phyloP scores from a whole-genome alignment of 2,888 invertebrate species.

The Acanthacorydalis orientalis region DNA sequence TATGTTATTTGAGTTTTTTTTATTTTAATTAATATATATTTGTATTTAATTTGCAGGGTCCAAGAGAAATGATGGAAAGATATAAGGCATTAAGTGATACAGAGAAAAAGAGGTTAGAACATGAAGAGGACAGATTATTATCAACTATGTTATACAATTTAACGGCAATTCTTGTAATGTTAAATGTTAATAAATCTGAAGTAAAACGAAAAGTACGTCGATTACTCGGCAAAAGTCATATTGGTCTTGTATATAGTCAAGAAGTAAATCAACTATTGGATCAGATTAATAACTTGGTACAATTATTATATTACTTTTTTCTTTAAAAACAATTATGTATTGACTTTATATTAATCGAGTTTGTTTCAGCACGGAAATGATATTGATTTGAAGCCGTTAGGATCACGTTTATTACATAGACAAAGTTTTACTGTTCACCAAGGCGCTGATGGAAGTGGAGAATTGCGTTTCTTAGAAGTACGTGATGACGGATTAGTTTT shows the following conservation, averaged over 20 bases:
- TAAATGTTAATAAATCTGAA: constrained; percentile 71
- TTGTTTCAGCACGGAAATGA: constrained; percentile 82
- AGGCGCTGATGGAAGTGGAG: constrained; percentile 82
- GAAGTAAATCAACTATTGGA: constrained; percentile 94
- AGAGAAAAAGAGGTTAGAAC: constrained; percentile 85
- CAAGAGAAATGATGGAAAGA: constrained; percentile 97
- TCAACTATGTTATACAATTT: constrained; percentile 94
- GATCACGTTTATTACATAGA: constrained; percentile 86
- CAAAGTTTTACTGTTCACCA: constrained; percentile 97
- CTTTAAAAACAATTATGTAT: background rate
- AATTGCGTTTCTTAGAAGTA: constrained; percentile 79
- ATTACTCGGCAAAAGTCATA: constrained; percentile 93
- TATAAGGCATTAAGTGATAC: constrained; percentile 87
- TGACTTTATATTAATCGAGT: background rate
- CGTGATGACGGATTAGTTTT: constrained; percentile 88
- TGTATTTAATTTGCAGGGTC: constrained; percentile 37
- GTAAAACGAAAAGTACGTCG: constrained; percentile 76
- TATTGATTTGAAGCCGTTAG: constrained; percentile 89
- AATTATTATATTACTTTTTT: constrained; percentile 16
- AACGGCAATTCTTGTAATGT: constrained; percentile 88
- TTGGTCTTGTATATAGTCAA: constrained; percentile 92
- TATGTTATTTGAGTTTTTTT: background rate
- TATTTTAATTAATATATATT: background rate
- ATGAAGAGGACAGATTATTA: constrained; percentile 91
- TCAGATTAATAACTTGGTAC: constrained; percentile 82